These are phyloP conservation scores for Hippasteria phrygiana DNA, from an alignment of 53 echinoderm and acorn worm genomes.

Conservation along the genomic window DNA sequence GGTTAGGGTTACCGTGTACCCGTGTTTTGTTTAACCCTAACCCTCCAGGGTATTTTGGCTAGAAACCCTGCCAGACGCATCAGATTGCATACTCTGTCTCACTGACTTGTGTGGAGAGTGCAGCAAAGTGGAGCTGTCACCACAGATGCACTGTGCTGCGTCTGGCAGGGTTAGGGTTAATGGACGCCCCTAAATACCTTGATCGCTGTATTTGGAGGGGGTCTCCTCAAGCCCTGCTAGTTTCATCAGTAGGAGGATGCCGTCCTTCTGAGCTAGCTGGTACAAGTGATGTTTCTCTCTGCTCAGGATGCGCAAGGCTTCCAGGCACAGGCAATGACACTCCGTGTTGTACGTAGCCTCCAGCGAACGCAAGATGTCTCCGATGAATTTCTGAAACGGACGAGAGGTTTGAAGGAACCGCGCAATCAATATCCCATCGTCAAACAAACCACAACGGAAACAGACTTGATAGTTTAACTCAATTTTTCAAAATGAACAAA, in stretches of 20 bases:
- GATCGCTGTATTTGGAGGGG: constrained; percentile 61
- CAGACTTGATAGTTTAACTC: background rate
- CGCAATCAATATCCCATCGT: too few species aligned
- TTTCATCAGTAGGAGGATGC: constrained; percentile 77
- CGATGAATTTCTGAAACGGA: constrained; percentile 85
- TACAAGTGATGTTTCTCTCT: constrained; percentile 84
- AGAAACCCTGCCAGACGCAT: too few species aligned
- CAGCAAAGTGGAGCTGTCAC: too few species aligned
- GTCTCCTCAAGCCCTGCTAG: constrained; percentile 81
- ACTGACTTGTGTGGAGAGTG: too few species aligned
- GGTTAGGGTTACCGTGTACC: too few species aligned
- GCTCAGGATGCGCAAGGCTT: constrained; percentile 89
- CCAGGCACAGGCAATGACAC: constrained; percentile 86
- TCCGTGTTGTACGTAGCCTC: constrained; percentile 69
- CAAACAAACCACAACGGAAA: background rate
- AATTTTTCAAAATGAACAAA: too few species aligned
- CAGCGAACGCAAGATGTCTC: constrained; percentile 72
- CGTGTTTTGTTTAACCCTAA: too few species aligned
- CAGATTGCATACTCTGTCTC: too few species aligned
- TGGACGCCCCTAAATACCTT: too few species aligned
- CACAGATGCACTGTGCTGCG: too few species aligned
- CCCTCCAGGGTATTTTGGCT: too few species aligned
- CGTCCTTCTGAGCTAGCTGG: constrained; percentile 79
- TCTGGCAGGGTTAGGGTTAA: too few species aligned
- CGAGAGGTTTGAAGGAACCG: background rate